A percentile compares a stretch with the other conserved stretches of the same genome.
Evolutionary conservation across 2,113 vertebrate genomes (phyloP).

Genomic region (Collichthys lucidus): DNA sequence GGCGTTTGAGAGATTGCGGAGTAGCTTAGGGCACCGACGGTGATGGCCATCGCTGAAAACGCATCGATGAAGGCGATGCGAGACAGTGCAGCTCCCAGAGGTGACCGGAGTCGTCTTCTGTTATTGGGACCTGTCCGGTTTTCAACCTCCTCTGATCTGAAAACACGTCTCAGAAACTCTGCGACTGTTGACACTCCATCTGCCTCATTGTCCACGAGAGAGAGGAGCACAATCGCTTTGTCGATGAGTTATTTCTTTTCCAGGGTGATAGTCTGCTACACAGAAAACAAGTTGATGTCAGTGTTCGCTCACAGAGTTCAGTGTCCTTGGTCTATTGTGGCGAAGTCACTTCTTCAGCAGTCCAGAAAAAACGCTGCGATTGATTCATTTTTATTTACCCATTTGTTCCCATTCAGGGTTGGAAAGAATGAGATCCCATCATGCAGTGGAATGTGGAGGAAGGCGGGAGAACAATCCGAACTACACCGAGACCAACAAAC

Average conservation of each 20-base stretch:
- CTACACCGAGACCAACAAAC: background rate
- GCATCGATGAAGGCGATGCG: conserved; percentile 52
- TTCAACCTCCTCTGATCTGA: background rate
- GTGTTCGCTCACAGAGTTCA: background rate
- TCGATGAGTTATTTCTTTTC: conserved; percentile 23
- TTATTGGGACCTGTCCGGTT: conserved; percentile 42
- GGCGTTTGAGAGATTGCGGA: conserved; percentile 61
- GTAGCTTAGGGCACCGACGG: conserved; percentile 50
- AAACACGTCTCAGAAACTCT: conserved; percentile 10
- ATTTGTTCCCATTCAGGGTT: background rate
- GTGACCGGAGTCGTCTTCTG: conserved; percentile 39
- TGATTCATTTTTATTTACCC: conserved; percentile 29
- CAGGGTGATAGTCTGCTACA: conserved; percentile 20
- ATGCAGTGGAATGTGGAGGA: too few relatives aligned
- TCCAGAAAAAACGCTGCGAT: conserved; percentile 20
- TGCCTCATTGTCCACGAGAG: conserved; percentile 16
- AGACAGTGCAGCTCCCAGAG: conserved; percentile 40
- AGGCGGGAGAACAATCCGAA: background rate
- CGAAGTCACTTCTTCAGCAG: conserved; percentile 16
- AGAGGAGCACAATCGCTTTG: conserved; percentile 42
- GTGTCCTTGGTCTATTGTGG: conserved; percentile 48
- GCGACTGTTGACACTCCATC: conserved; percentile 29
- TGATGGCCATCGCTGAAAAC: conserved; percentile 60
- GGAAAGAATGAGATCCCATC: conserved; percentile 11
- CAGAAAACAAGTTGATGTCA: conserved; percentile 41